Evolutionary conservation across 2,888 invertebrate species (phyloP), one percentile per base, ranked within the genome.

Genomic region (Prosopocoilus inquinatus): DNA sequence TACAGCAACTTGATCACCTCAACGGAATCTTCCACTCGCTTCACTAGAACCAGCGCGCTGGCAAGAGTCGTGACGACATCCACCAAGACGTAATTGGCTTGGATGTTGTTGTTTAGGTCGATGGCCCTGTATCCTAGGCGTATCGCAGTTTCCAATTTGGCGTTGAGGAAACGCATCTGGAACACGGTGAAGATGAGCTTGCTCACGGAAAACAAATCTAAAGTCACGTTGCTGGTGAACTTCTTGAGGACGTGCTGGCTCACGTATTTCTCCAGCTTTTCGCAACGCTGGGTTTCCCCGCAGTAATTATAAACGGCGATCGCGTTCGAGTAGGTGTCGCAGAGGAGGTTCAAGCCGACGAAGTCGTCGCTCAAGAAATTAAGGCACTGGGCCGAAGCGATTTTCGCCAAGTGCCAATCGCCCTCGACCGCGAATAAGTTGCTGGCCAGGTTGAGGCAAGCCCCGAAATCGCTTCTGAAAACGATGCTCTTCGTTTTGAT

Each of bases 21-120:
- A 9, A 83, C 69, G 2, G 82, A 79, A 69, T 82, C 81, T 61
- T 75, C 70, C 60, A 83, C 74, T 46, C 79, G 77, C 60, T 80
- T 75, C 13, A 79, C 74, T 12, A 76, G 59, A 9, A 81, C 62
- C 55, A 81, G 66, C 47, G 77, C 66, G 49, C 79, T 80, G 63
- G 79, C 78, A 35, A 82, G 61, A 50, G 79, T 77, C 2, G 81
- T 80, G 60, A 80, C 74, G 9, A 81, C 75, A 47, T 79, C 78
- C 36, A 79, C 58, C 43, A 78, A 72, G 35, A 80, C 68, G 47
- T 72, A 72, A 60, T 77, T 71, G 12, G 79, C 80, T 64, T 75
- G 72, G 20, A 81, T 70, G 55, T 77, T 78, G 35, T 76, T 74
- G 64, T 80, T 80, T 0, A 81, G 67, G 8, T 75, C 72, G 41